phyloP scores from a whole-genome alignment of 2,113 vertebrate genomes.

The Eonycteris spelaea region DNA sequence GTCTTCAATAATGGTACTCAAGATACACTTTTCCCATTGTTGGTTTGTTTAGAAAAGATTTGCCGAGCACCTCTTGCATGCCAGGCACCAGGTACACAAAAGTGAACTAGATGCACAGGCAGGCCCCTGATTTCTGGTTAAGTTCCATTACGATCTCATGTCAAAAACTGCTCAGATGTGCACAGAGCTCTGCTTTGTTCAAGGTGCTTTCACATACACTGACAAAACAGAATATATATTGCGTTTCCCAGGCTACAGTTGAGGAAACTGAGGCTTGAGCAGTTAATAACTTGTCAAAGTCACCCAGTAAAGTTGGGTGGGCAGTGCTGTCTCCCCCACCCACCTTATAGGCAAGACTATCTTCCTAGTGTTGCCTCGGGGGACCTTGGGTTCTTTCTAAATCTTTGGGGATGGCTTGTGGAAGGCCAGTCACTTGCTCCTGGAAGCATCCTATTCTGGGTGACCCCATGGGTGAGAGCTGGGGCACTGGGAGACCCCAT shows the following conservation, averaged over 20 bases:
- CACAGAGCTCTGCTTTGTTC: neutral
- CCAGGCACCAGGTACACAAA: neutral
- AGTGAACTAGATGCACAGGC: neutral
- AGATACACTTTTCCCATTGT: neutral
- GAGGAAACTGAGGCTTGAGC: neutral
- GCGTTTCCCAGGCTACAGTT: neutral
- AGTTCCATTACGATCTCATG: neutral
- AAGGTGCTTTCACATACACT: neutral
- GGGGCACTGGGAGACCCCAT: neutral
- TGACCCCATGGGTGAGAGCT: neutral
- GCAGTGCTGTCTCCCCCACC: too few relatives aligned
- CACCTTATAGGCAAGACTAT: too few relatives aligned
- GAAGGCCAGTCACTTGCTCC: neutral
- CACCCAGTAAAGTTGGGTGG: neutral
- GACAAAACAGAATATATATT: neutral
- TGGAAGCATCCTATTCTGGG: neutral
- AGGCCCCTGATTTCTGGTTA: neutral
- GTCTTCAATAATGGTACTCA: neutral
- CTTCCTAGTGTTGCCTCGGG: neutral
- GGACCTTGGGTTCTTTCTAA: neutral
- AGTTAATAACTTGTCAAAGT: neutral
- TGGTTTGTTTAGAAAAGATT: constrained; percentile 15
- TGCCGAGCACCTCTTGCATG: neutral
- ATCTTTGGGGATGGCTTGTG: neutral
- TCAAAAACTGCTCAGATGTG: neutral